Percentiles rank a stretch among this genome's conserved stretches.
Conservation (phyloP, 30 jellyfish, hydroid and myxozoan genomes). For the Pelagia noctiluca region DNA sequence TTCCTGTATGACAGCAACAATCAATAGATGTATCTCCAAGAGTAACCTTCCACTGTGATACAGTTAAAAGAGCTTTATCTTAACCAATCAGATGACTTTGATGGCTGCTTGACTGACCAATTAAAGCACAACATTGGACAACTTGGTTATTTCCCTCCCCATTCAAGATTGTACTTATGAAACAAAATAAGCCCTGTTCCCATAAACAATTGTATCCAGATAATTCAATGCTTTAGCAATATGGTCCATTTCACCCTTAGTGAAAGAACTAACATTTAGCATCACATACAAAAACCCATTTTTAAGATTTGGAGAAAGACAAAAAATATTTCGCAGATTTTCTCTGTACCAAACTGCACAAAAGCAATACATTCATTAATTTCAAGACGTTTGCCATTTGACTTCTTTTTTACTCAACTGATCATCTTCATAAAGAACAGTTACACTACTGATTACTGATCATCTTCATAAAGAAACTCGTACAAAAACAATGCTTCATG, state of each 20-base stretch:
- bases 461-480: slow-evolving; percentile 24
- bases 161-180: too few species aligned
- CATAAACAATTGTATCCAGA: too few species aligned
- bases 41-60: too few species aligned
- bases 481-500: slow-evolving; percentile 33
- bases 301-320: slow-evolving; percentile 15
- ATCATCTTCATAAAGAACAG: neutral
- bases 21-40: too few species aligned
- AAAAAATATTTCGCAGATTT: slow-evolving; percentile 15
- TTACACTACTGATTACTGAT: neutral
- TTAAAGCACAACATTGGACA: too few species aligned
- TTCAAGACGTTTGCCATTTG: slow-evolving; percentile 15
- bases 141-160: too few species aligned
- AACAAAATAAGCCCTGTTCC: too few species aligned
- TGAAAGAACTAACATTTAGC: neutral
- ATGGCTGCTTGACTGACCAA: too few species aligned
- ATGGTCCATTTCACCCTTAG: slow-evolving; percentile 21
- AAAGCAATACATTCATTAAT: neutral
- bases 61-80: too few species aligned
- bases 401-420: slow-evolving; percentile 16
- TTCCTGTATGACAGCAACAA: too few species aligned
- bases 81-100: too few species aligned
- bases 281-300: neutral
- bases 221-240: slow-evolving; percentile 3
- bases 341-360: slow-evolving; percentile 1